Percentiles rank a stretch among this genome's conserved stretches.
phyloP scores from a whole-genome alignment of 2,797 vertebrate species.

The Telmatherina bonti region DNA sequence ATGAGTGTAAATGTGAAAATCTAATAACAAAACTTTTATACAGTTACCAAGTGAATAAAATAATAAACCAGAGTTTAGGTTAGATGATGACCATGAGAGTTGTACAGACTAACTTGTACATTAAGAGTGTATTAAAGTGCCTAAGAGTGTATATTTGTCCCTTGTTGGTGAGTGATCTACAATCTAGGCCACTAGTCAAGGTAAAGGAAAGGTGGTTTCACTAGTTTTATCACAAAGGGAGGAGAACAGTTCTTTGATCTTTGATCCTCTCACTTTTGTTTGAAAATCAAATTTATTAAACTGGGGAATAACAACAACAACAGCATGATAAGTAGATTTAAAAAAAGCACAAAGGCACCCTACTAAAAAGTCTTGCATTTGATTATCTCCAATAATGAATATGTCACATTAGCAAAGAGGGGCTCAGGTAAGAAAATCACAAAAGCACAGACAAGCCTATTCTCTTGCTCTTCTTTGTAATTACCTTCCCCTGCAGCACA shows the following conservation, averaged over 20 bases:
- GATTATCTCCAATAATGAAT: slow-evolving; percentile 87
- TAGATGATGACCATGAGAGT: neutral
- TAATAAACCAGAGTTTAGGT: neutral
- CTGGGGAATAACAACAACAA: slow-evolving; percentile 83
- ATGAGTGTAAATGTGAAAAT: neutral
- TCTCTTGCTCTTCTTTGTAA: slow-evolving; percentile 78
- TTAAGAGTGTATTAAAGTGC: slow-evolving; percentile 16
- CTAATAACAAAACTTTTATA: slow-evolving; percentile 2
- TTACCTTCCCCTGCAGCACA: slow-evolving; percentile 79
- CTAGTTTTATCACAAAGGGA: slow-evolving; percentile 72
- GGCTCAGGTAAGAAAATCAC: slow-evolving; percentile 83
- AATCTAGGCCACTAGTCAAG: slow-evolving; percentile 80
- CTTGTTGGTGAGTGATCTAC: slow-evolving; percentile 50
- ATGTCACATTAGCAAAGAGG: slow-evolving; percentile 84
- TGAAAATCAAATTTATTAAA: slow-evolving; percentile 88
- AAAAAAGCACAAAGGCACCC: slow-evolving; percentile 81
- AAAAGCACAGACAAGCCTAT: slow-evolving; percentile 69
- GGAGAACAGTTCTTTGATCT: slow-evolving; percentile 80
- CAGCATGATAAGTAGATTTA: slow-evolving; percentile 75
- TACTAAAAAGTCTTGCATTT: slow-evolving; percentile 83
- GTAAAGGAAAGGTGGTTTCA: slow-evolving; percentile 68
- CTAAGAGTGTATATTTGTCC: slow-evolving; percentile 52
- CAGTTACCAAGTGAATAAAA: neutral
- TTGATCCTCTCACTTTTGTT: slow-evolving; percentile 87
- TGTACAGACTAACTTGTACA: neutral